Evolutionary conservation across 1,140 invertebrate genomes (phyloP), one percentile per base, ranked within the genome.

Genomic region (Acromyrmex charruanus): DNA sequence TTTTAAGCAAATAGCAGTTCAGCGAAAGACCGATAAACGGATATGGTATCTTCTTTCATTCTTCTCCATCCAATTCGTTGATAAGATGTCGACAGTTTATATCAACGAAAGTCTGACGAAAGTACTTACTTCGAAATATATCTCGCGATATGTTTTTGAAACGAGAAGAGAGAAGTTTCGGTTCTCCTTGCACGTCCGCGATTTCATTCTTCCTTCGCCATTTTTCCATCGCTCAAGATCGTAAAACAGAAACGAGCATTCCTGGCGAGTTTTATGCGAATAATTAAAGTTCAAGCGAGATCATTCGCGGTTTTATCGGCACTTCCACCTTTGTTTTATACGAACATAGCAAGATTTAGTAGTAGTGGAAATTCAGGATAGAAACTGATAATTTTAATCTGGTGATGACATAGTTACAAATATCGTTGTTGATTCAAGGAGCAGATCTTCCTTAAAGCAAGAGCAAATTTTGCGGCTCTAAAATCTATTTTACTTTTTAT

Each of bases 251-350:
- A 71, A 81, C 21, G 79, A 81, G 53, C 65, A 3, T 68, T 44
- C 53, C 39, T 53, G 49, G 39, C 35, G 6, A 81, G 16, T 53
- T 81, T 81, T 71, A 71, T 6, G 51, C 79, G 66, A 71, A 71
- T 81, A 81, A 81, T 81, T 69, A 81, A 81, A 71, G 31, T 44
- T 81, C 16, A 4, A 71, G 10, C 21, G 25, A 55, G 25, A 81
- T 44, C 51, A 51, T 51, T 71, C 16, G 21, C 21, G 51, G n/a
- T 81, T 81, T 71, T 81, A 81, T 71, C 79, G 79, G 68, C 28
- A 39, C 21, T 81, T 81, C 21, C 21, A n/a, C 51, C 16, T 31
- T 53, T 81, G 39, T 12, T n/a, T 35, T 35, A 68, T 35, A 81
- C 53, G 28, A 51, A 25, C 12, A 39, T 35, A 68, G n/a, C 16